Percentiles rank a stretch among this genome's conserved stretches.
Evolutionary conservation across 2,113 vertebrate genomes (phyloP).

Genomic region (Pycnonotus jocosus): DNA sequence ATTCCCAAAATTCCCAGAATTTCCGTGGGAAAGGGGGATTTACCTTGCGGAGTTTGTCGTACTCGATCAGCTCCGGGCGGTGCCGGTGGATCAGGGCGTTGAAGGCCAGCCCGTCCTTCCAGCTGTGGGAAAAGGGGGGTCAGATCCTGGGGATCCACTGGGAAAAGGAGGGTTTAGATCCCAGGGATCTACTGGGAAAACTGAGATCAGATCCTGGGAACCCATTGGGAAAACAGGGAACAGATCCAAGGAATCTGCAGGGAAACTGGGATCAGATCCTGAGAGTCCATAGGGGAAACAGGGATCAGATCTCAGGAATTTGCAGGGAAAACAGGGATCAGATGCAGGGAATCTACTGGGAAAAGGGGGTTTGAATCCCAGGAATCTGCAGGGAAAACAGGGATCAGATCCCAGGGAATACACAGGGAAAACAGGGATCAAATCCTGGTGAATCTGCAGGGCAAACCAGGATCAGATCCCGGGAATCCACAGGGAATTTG

Average conservation of each 20-base stretch:
- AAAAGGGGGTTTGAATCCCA: not conserved
- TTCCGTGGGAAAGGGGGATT: fast-evolving
- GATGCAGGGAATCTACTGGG: no score
- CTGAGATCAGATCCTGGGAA: no score
- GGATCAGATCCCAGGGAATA: not conserved
- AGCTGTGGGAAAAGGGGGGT: slow-evolving; percentile 66
- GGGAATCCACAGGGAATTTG: not conserved
- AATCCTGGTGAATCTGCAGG: no score
- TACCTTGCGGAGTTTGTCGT: slow-evolving; percentile 91
- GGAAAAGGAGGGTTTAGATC: no score
- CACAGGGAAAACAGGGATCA: not conserved
- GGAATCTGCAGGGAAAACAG: not conserved
- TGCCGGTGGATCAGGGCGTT: slow-evolving; percentile 95
- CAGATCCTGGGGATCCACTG: not conserved
- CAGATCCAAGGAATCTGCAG: no score
- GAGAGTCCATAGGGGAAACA: no score
- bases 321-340: no score
- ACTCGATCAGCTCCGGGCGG: slow-evolving; percentile 91
- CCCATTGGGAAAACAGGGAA: no score
- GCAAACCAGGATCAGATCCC: no score
- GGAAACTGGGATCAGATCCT: no score
- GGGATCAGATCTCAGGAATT: no score
- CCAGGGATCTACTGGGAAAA: no score
- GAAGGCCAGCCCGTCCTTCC: slow-evolving; percentile 96
- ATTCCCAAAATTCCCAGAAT: fast-evolving